A percentile compares a stretch with the other conserved stretches of the same genome.
These are phyloP conservation scores for Tachystola acroxantha DNA, from an alignment of 2,888 invertebrate genomes.

Conservation along the genomic window DNA sequence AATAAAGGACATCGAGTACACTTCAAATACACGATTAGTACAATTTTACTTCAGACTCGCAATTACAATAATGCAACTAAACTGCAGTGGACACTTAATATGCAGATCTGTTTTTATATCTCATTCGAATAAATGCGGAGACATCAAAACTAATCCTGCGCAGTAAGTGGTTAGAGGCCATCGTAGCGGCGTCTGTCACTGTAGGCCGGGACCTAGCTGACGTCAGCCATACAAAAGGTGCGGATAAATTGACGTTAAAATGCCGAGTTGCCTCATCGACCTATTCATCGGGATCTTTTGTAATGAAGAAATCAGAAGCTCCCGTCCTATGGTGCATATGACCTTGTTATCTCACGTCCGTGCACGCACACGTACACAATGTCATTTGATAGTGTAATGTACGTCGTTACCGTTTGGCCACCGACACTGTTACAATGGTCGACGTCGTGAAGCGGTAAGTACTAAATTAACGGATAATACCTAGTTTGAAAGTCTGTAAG, in stretches of 20 bases:
- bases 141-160: slow-evolving; percentile 52
- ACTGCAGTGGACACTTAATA: slow-evolving; percentile 5
- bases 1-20: slow-evolving; percentile 5
- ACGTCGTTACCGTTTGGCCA: slow-evolving; percentile 53
- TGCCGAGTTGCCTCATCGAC: too few relatives aligned
- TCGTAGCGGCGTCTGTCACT: neutral
- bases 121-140: slow-evolving; percentile 74
- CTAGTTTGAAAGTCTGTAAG: slow-evolving; percentile 41
- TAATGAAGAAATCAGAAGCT: too few relatives aligned
- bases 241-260: too few relatives aligned
- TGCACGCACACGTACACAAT: slow-evolving; percentile 41
- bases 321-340: too few relatives aligned
- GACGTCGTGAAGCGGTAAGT: slow-evolving; percentile 36
- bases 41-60: slow-evolving; percentile 5
- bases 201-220: neutral
- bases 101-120: slow-evolving; percentile 48
- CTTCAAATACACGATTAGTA: slow-evolving; percentile 4
- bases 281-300: too few relatives aligned
- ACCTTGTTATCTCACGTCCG: too few relatives aligned
- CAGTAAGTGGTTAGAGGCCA: slow-evolving; percentile 27
- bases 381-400: slow-evolving; percentile 64
- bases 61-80: slow-evolving; percentile 2
- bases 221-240: too few relatives aligned
- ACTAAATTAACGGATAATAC: slow-evolving; percentile 35
- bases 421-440: slow-evolving; percentile 34